Base-by-base conservation (phyloP, 2,888 invertebrate genomes). In the Strigamia maritima region DNA sequence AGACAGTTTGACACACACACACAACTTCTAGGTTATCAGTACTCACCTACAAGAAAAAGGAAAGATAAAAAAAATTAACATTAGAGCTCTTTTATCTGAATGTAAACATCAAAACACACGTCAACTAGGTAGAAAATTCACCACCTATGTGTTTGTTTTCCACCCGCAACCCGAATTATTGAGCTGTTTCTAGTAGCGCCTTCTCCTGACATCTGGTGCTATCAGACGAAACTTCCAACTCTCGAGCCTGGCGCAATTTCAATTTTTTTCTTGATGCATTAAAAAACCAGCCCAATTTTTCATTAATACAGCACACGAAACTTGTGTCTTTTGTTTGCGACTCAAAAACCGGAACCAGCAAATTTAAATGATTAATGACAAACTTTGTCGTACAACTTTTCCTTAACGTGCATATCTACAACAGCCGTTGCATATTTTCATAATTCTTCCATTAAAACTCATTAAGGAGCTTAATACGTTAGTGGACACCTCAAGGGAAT, bases 401-500 rank as follows among this genome's bases (percentile, higher is more conserved):
- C 65, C 65, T 65, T 14, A 65, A 65, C 26, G 49, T 26, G 65
- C 28, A 26, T 65, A 65, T 65, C 65, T 26, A 24, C 65, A 65
- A 24, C 65, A 65, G 65, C 65, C 26, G 65, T 65, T 65, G 65
- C 65, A 26, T 65, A 65, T 65, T 65, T 65, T 65, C 65, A 65
- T 65, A 65, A 65, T 65, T 65, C 65, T 65, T 65, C 65, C 65
- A 65, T 65, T 65, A 65, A 65, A 65, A 65, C 65, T 65, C 65
- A 65, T 65, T 65, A 65, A 65, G 65, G 65, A 65, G 65, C 65
- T 65, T 65, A 65, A 65, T 65, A 65, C 65, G 65, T 26, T 26
- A 65, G 65, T 65, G 65, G 65, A 65, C 65, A 65, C 65, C 65
- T 65, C 65, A 26, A 65, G 65, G 65, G 65, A 65, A 65, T 26